phyloP scores from a whole-genome alignment of 2,797 vertebrate species.

The Gila robusta region DNA sequence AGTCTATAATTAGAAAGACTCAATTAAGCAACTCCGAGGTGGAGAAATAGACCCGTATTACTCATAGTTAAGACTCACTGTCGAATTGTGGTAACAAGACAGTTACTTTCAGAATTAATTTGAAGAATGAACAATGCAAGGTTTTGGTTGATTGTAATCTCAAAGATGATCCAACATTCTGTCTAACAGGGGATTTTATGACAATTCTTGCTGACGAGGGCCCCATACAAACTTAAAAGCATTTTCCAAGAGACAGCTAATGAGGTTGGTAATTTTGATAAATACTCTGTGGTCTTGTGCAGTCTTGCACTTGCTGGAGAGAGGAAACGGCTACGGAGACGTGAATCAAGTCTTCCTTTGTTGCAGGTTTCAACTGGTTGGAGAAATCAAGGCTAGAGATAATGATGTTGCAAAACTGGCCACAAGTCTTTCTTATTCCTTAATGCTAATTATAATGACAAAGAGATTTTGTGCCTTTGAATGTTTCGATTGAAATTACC shows the following conservation, averaged over 20 bases:
- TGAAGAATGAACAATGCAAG: slow-evolving; percentile 36
- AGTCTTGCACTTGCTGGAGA: slow-evolving; percentile 67
- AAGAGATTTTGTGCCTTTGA: slow-evolving; percentile 16
- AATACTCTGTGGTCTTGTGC: slow-evolving; percentile 68
- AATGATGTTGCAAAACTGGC: slow-evolving; percentile 79
- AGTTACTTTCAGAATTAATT: slow-evolving; percentile 29
- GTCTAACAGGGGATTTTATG: slow-evolving; percentile 44
- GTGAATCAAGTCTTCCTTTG: slow-evolving; percentile 74
- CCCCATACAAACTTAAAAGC: slow-evolving; percentile 30
- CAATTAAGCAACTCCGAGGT: slow-evolving; percentile 81
- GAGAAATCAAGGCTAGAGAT: slow-evolving; percentile 79
- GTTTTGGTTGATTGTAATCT: slow-evolving; percentile 37
- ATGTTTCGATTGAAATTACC: slow-evolving; percentile 10
- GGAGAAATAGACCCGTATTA: slow-evolving; percentile 68
- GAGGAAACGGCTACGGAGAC: slow-evolving; percentile 59
- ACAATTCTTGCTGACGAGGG: slow-evolving; percentile 23
- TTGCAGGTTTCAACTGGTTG: slow-evolving; percentile 83
- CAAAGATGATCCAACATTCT: slow-evolving; percentile 39
- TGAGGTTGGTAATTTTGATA: slow-evolving; percentile 61
- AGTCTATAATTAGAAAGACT: slow-evolving; percentile 84
- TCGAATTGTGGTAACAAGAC: slow-evolving; percentile 36
- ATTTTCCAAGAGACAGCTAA: slow-evolving; percentile 59
- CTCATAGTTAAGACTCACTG: slow-evolving; percentile 55
- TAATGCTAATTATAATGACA: slow-evolving; percentile 52
- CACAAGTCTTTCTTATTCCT: slow-evolving; percentile 66